Percentiles rank a stretch among this genome's conserved stretches.
Conservation (phyloP, 2,797 vertebrate species). For the Apogon talboti region DNA sequence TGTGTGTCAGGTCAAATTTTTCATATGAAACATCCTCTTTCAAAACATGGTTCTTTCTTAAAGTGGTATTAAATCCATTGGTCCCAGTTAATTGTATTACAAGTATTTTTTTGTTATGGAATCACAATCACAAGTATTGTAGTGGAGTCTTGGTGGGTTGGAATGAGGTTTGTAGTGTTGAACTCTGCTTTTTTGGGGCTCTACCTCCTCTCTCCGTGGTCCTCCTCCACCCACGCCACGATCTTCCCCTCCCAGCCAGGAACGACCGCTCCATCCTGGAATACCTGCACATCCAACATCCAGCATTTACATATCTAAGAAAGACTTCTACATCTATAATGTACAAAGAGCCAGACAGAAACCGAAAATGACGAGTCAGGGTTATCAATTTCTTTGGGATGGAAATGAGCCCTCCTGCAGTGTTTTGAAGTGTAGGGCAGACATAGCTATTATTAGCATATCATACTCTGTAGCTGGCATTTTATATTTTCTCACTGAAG, state of each 20-base stretch:
- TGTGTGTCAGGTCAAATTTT: conserved; percentile 43
- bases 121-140: conserved; percentile 53
- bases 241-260: conserved; percentile 99
- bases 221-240: conserved; percentile 98
- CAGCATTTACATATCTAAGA: conserved; percentile 47
- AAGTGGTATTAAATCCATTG: conserved; percentile 58
- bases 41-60: conserved; percentile 36
- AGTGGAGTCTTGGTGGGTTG: conserved; percentile 55
- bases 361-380: conserved; percentile 37
- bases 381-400: conserved; percentile 25
- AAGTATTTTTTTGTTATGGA: conserved; percentile 38
- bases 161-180: conserved; percentile 64
- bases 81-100: conserved; percentile 60
- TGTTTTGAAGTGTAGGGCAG: conserved; percentile 45
- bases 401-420: conserved; percentile 37
- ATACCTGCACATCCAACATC: conserved; percentile 84
- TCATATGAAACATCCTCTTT: conserved; percentile 67
- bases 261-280: conserved; percentile 94
- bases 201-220: conserved; percentile 91
- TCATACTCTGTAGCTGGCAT: conserved; percentile 35
- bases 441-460: conserved; percentile 53
- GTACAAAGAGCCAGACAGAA: conserved; percentile 26
- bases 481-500: conserved; percentile 44
- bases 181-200: conserved; percentile 49
- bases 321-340: conserved; percentile 26